These are phyloP conservation scores for Enteromius mattozi DNA, from an alignment of 2,797 vertebrate species.

Conservation along the genomic window DNA sequence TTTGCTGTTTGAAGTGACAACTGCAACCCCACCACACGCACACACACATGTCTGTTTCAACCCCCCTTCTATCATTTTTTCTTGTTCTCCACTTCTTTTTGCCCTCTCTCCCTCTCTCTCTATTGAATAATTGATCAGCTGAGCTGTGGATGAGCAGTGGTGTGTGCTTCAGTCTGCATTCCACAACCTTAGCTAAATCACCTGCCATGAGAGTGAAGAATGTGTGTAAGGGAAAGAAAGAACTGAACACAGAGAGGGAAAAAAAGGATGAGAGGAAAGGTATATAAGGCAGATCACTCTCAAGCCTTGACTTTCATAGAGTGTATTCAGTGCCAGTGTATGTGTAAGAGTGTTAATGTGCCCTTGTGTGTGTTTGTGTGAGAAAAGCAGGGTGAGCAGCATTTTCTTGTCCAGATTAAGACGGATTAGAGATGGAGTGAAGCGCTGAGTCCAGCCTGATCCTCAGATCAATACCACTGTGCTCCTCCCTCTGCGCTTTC, in stretches of 20 bases:
- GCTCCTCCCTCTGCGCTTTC: conserved; percentile 2
- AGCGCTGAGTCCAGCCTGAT: conserved; percentile 62
- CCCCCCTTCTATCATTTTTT: not conserved
- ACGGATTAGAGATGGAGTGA: conserved; percentile 60
- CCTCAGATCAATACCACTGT: conserved; percentile 38
- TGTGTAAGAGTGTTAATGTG: conserved; percentile 35
- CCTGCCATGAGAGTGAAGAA: conserved; percentile 18
- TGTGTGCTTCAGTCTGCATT: conserved; percentile 17
- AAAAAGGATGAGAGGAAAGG: not conserved
- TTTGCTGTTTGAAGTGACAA: conserved; percentile 6
- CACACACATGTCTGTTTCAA: not conserved
- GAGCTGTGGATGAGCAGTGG: conserved; percentile 8
- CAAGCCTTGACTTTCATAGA: conserved; percentile 11
- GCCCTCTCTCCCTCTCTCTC: not conserved
- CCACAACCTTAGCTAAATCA: conserved; percentile 13
- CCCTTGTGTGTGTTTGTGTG: conserved; percentile 46
- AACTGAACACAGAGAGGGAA: not conserved
- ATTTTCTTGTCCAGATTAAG: conserved; percentile 41
- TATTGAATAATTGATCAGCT: conserved; percentile 41
- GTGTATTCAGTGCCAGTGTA: conserved; percentile 7
- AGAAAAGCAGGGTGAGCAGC: conserved; percentile 8
- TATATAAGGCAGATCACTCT: not conserved
- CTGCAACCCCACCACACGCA: not conserved
- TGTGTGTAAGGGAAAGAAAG: not conserved
- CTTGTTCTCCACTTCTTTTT: not conserved